These are phyloP conservation scores for Argentina silus DNA, from an alignment of 2,797 vertebrate genomes.

Conservation along the genomic window DNA sequence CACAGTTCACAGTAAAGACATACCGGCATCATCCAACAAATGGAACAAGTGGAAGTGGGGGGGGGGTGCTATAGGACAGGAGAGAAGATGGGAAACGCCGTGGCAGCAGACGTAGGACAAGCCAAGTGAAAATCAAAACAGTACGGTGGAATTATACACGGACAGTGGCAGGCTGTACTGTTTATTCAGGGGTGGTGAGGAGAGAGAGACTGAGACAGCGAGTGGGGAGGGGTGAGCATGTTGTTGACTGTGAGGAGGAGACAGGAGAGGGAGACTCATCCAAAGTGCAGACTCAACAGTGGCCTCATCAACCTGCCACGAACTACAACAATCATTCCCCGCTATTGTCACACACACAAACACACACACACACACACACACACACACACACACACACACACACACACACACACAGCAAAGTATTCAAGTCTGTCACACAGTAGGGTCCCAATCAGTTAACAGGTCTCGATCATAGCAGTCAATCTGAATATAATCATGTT, in stretches of 20 bases:
- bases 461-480: not conserved
- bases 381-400: not conserved
- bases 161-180: too few species aligned
- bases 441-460: not conserved
- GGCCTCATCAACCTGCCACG: conserved; percentile 15
- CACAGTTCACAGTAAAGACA: conserved; percentile 6
- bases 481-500: not conserved
- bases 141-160: too few species aligned
- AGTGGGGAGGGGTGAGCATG: conserved; percentile 2
- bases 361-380: conserved; percentile 11
- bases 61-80: too few species aligned
- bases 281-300: conserved; percentile 26
- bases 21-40: conserved; percentile 9
- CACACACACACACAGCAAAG: conserved; percentile 10
- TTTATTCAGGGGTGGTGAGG: not conserved
- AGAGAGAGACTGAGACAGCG: conserved; percentile 8
- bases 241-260: conserved; percentile 40
- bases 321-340: conserved; percentile 9
- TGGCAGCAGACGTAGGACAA: not conserved
- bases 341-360: conserved; percentile 26
- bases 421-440: not conserved
- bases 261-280: conserved; percentile 29
- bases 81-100: not conserved
- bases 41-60: not conserved
- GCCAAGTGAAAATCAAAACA: too few species aligned